A percentile compares a stretch with the other conserved stretches of the same genome.
phyloP scores from a whole-genome alignment of 2,797 vertebrate genomes.

The Ptychadena robeensis region DNA sequence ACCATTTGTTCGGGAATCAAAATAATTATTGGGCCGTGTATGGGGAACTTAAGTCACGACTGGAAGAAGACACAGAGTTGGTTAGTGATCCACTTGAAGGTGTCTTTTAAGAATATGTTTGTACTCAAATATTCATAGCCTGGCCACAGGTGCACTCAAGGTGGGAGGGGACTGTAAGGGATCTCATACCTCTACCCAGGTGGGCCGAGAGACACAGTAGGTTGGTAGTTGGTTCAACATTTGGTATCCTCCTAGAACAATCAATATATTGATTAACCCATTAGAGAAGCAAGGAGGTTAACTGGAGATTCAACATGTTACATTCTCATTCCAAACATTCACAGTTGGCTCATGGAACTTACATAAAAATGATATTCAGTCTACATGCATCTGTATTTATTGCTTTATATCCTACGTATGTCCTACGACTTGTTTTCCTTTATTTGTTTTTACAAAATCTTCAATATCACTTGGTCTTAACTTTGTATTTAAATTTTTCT shows the following conservation, averaged over 20 bases:
- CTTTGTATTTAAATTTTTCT: background rate
- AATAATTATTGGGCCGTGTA: no score
- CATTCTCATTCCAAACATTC: background rate
- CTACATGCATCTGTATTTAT: background rate
- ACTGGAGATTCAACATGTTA: constrained; percentile 5
- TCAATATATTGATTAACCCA: background rate
- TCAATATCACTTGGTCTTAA: background rate
- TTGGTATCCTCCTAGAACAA: background rate
- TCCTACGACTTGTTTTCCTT: background rate
- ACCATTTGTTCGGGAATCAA: no score
- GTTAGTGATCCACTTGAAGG: no score
- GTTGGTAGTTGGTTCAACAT: background rate
- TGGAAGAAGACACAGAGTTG: no score
- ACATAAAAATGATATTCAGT: background rate
- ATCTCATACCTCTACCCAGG: background rate
- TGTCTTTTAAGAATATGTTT: no score
- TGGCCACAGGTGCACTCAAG: no score
- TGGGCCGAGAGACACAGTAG: background rate
- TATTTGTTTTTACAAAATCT: background rate
- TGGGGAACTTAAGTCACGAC: no score
- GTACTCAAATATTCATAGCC: no score
- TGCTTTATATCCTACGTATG: background rate
- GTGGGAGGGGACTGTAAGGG: no score
- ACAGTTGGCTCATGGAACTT: background rate
- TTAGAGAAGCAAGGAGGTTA: background rate